Base-by-base conservation (phyloP, 2,888 invertebrate genomes). In the Cyclophora albipunctata region DNA sequence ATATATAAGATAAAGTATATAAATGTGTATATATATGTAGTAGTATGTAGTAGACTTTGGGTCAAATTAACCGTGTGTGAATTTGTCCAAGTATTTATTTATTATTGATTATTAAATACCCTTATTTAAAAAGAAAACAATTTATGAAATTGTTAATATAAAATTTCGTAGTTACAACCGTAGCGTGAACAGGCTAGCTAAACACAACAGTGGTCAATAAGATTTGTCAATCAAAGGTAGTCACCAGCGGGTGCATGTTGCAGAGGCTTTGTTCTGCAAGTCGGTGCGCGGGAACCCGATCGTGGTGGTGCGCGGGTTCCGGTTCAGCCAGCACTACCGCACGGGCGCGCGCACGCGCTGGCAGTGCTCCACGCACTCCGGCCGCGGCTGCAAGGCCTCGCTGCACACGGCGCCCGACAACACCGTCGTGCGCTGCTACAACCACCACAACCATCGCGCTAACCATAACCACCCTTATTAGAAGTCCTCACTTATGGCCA, bases 351-450 rank as follows among this genome's bases (percentile, higher is more conserved):
- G 49, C 35, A 49, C 48, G 1, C 48, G 49, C 34, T 54, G 54
- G 54, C 40, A 34, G 4, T 54, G 54, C 34, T 45, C 46, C 3
- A 45, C 42, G 33, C 5, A 40, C 45, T 42, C 40, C 2, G 42
- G 33, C 3, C 34, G 45, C 3, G 49, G 54, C 0, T 54, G 54
- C 40, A 51, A 45, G 40, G 54, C 54, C 2, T 44, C 40, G 43
- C 20, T 43, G 3, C 43, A 43, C 4, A 43, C 43, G 5, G 20
- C 33, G 43, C 5, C 43, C 3, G 43, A 43, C 20, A 43, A 43
- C 34, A 43, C 43, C 3, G 33, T 43, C 33, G 43, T 43, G 20
- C 20, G 20, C 20, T 20, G 20, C 20, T 20, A 20, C 20, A 20
- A 20, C 20, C 20, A 1, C 20, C 20, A 20, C 20, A 20, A 20